phyloP scores from a whole-genome alignment of 1,140 invertebrate genomes.

The Octopus sinensis region DNA sequence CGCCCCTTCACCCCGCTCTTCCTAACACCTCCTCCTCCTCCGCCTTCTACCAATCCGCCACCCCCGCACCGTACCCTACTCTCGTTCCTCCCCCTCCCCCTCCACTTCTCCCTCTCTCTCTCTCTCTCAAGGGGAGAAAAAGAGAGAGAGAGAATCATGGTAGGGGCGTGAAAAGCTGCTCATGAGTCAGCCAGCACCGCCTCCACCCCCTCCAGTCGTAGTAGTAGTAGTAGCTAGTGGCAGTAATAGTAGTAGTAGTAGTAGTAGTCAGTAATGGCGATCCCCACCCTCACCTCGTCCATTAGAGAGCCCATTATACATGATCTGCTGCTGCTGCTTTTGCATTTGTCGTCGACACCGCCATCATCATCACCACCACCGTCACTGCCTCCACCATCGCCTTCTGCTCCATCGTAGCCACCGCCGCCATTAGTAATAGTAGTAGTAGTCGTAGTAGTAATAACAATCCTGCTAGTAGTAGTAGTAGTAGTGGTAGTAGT shows the following conservation, averaged over 20 bases:
- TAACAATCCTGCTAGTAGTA: not conserved
- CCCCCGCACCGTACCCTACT: too few relatives aligned
- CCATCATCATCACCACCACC: too few relatives aligned
- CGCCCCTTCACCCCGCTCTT: too few relatives aligned
- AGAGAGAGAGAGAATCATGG: too few relatives aligned
- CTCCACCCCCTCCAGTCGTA: not conserved
- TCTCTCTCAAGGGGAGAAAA: too few relatives aligned
- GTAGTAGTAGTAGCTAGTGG: not conserved
- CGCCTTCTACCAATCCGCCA: too few relatives aligned
- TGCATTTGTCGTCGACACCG: not conserved
- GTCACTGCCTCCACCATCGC: too few relatives aligned
- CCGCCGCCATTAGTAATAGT: not conserved
- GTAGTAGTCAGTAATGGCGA: constrained; percentile 1
- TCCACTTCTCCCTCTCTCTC: too few relatives aligned
- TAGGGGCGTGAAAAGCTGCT: constrained; percentile 1
- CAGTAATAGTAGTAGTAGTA: not conserved
- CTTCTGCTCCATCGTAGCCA: too few relatives aligned
- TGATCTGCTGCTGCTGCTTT: constrained; percentile 5
- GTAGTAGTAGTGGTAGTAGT: not conserved
- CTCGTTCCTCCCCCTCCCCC: too few relatives aligned
- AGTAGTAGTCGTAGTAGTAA: not conserved
- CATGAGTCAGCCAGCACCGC: constrained; percentile 9
- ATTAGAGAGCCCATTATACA: constrained; percentile 4
- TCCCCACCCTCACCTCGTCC: not conserved
- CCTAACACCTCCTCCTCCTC: too few relatives aligned